A percentile compares a stretch with the other conserved stretches of the same genome.
phyloP scores from a whole-genome alignment of 2,113 vertebrate species.

The Malurus melanocephalus region DNA sequence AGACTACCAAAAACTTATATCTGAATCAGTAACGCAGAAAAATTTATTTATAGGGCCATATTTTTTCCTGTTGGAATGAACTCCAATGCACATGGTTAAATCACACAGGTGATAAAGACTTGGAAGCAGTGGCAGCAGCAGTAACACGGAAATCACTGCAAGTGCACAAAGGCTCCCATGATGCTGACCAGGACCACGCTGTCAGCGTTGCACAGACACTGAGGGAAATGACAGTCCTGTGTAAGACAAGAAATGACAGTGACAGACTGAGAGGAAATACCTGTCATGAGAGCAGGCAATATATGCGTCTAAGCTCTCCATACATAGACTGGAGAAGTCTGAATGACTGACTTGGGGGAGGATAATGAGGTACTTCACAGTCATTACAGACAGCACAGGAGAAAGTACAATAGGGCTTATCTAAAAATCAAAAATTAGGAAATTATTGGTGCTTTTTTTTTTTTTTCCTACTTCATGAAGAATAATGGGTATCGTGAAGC shows the following conservation, averaged over 20 bases:
- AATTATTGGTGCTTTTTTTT: constrained; percentile 12
- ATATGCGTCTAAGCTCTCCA: not conserved
- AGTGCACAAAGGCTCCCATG: not conserved
- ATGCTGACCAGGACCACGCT: not conserved
- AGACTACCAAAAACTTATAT: not conserved
- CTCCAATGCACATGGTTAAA: not conserved
- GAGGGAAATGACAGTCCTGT: not conserved
- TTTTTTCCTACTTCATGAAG: not conserved
- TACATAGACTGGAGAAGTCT: constrained; percentile 18
- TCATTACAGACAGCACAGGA: constrained; percentile 44
- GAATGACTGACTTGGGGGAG: constrained; percentile 52
- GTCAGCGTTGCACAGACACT: not conserved
- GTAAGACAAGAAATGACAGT: not conserved
- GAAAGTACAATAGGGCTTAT: constrained; percentile 40
- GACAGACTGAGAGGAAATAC: constrained; percentile 36
- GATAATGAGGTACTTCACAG: constrained; percentile 56
- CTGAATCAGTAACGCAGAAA: not conserved
- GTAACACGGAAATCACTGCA: not conserved
- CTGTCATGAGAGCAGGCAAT: constrained; percentile 34
- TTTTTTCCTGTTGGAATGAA: not conserved
- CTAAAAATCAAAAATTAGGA: constrained; percentile 48
- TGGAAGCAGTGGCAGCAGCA: not conserved
- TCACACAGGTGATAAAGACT: not conserved
- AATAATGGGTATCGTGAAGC: constrained; percentile 19
- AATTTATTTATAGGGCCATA: not conserved